phyloP scores from a whole-genome alignment of 35 echinoderm and acorn worm genomes.

The Ophiothrix spiculata region DNA sequence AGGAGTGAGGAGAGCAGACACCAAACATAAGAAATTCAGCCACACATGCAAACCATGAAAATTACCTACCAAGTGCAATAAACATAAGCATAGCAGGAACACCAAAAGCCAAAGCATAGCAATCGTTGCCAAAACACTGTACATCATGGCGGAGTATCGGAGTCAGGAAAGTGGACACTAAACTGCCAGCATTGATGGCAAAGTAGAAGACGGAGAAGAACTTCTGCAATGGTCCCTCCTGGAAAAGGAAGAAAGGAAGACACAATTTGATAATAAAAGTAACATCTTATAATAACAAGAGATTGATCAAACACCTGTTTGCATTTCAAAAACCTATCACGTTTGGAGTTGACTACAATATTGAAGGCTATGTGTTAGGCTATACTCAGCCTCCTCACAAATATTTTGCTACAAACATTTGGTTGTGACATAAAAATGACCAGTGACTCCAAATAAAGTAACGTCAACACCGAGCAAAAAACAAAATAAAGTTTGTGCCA shows the following conservation, averaged over 20 bases:
- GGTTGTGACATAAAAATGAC: no score
- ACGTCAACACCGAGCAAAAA: no score
- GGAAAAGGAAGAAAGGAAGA: neutral
- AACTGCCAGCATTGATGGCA: constrained; percentile 85
- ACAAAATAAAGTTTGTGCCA: no score
- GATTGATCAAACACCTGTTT: neutral
- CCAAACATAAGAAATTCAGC: no score
- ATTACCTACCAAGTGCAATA: constrained; percentile 73
- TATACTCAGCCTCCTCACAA: no score
- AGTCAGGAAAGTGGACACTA: constrained; percentile 84
- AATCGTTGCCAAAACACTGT: constrained; percentile 92
- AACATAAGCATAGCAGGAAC: constrained; percentile 88
- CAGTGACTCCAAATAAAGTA: no score
- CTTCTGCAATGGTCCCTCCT: constrained; percentile 59
- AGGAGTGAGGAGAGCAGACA: no score
- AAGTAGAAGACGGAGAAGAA: constrained; percentile 98
- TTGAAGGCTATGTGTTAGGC: no score
- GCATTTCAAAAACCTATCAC: no score
- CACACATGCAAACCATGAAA: no score
- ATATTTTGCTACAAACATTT: no score
- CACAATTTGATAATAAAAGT: neutral
- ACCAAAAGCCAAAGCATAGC: constrained; percentile 94
- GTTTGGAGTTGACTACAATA: no score
- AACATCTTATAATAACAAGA: neutral
- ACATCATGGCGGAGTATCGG: constrained; percentile 83